phyloP scores from a whole-genome alignment of 2,797 vertebrate genomes.

The Hafferia zeledoni region DNA sequence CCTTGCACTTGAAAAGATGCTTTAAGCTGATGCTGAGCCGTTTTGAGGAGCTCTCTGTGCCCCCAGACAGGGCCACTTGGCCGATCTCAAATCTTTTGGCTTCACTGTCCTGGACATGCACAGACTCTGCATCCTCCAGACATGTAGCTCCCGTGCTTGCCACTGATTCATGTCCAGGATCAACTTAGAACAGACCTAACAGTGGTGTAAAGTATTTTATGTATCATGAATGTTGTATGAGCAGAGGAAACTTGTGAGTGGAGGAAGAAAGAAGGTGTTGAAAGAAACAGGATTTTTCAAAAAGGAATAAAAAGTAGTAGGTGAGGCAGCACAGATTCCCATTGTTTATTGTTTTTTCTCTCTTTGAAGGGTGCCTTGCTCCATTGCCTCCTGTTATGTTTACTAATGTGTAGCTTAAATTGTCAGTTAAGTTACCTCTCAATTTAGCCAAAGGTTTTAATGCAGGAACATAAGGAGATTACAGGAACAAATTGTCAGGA shows the following conservation, averaged over 20 bases:
- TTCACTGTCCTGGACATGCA: neutral
- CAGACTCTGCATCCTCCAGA: neutral
- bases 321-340: neutral
- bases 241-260: neutral
- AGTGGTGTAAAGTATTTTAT: neutral
- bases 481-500: neutral
- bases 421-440: neutral
- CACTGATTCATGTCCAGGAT: neutral
- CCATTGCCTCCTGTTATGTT: neutral
- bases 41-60: neutral
- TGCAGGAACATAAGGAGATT: neutral
- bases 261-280: neutral
- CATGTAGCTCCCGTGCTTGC: neutral
- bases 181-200: neutral
- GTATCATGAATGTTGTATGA: neutral
- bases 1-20: neutral
- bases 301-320: neutral
- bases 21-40: neutral
- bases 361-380: neutral
- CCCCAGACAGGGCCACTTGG: neutral
- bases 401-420: neutral
- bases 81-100: neutral
- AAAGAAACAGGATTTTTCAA: accelerated
- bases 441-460: constrained; percentile 10
- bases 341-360: neutral